A percentile compares a stretch with the other conserved stretches of the same genome.
Evolutionary conservation across 2,113 vertebrate genomes (phyloP).

Genomic region (Sylvietta virens): DNA sequence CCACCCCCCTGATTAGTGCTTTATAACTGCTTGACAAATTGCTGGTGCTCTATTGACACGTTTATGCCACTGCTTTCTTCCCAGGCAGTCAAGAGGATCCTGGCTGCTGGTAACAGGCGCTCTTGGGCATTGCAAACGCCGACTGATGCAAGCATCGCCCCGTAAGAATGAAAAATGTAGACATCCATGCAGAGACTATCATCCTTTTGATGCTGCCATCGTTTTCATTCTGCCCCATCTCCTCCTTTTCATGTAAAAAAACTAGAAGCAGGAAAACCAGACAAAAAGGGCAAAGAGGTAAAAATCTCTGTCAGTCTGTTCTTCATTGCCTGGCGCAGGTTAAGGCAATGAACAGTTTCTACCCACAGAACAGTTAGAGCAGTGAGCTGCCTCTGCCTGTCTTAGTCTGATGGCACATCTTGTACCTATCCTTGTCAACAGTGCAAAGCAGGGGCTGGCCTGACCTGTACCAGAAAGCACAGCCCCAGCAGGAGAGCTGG

Average conservation of each 20-base stretch:
- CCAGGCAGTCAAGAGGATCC: background rate
- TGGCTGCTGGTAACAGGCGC: background rate
- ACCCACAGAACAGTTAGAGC: background rate
- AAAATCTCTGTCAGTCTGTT: background rate
- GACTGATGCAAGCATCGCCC: background rate
- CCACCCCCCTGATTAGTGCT: conserved; percentile 10
- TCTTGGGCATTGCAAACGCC: background rate
- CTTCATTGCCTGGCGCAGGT: rapidly evolving
- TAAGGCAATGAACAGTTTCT: background rate
- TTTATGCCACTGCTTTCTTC: background rate
- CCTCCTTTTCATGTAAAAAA: background rate
- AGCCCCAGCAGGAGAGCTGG: background rate
- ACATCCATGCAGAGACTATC: background rate
- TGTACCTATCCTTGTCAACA: background rate
- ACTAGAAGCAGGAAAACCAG: background rate
- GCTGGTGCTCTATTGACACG: conserved; percentile 1
- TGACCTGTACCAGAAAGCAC: background rate
- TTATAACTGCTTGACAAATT: conserved; percentile 35
- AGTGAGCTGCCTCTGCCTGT: background rate
- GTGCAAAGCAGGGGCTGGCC: background rate
- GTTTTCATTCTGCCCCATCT: background rate
- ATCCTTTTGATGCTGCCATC: background rate
- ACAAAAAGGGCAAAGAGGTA: background rate
- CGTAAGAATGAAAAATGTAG: background rate
- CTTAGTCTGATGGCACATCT: background rate